phyloP scores from a whole-genome alignment of 1,140 invertebrate genomes.

The Saccostrea echinata region DNA sequence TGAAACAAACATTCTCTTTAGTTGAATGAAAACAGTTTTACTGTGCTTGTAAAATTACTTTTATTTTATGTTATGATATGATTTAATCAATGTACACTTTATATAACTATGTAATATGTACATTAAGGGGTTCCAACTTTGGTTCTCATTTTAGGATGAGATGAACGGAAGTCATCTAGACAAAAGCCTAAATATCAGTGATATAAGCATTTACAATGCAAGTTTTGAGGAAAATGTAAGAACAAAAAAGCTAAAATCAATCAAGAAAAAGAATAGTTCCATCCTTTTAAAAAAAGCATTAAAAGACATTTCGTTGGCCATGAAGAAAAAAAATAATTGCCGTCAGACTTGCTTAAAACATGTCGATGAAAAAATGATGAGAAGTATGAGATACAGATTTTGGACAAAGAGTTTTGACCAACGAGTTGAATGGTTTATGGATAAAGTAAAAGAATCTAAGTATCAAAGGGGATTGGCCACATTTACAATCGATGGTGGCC shows the following conservation, averaged over 20 bases:
- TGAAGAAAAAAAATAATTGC: not conserved
- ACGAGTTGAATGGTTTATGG: not conserved
- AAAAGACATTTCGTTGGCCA: not conserved
- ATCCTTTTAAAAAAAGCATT: constrained; percentile 5
- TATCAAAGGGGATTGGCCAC: too few species aligned
- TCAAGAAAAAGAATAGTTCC: not conserved
- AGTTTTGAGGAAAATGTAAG: not conserved
- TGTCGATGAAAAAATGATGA: not conserved
- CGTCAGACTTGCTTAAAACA: not conserved
- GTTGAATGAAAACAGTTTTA: too few species aligned
- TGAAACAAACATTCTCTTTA: too few species aligned
- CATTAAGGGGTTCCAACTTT: too few species aligned
- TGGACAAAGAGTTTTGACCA: not conserved
- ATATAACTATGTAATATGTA: too few species aligned
- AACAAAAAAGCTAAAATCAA: not conserved
- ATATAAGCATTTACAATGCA: not conserved
- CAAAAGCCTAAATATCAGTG: not conserved
- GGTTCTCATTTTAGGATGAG: not conserved
- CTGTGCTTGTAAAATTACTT: too few species aligned
- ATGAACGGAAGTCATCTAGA: not conserved
- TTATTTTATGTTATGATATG: too few species aligned
- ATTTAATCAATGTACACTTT: too few species aligned
- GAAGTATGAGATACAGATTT: not conserved
- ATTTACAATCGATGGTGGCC: not conserved
- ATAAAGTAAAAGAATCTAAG: not conserved